Evolutionary conservation across 2,113 vertebrate genomes (phyloP).

Genomic region (Nasalis larvatus): DNA sequence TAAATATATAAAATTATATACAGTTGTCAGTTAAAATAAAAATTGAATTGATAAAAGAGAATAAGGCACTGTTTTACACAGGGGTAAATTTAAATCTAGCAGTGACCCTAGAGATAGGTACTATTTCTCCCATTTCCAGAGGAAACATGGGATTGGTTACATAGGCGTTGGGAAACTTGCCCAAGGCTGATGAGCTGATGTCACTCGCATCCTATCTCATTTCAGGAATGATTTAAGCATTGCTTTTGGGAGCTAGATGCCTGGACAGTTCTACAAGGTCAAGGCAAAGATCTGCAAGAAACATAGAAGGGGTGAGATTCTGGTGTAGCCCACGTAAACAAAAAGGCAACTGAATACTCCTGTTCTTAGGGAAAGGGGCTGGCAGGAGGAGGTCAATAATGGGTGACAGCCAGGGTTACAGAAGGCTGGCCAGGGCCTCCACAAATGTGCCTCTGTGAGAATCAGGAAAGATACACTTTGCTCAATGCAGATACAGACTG

Average conservation of each 20-base stretch:
- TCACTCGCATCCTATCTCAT: not conserved
- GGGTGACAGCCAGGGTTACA: not conserved
- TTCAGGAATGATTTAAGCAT: not conserved
- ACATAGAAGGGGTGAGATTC: not conserved
- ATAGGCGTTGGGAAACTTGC: not conserved
- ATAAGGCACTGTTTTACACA: not conserved
- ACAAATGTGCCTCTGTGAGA: not conserved
- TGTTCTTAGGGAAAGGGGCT: not conserved
- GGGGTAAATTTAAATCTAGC: not conserved
- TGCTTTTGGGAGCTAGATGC: no score
- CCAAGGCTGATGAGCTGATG: not conserved
- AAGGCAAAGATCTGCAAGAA: not conserved
- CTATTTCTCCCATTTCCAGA: not conserved
- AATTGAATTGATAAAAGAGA: not conserved
- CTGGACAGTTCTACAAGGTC: no score
- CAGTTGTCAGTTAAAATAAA: not conserved
- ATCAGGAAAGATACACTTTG: no score
- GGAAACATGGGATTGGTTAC: not conserved
- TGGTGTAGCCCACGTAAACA: no score
- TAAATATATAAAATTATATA: not conserved
- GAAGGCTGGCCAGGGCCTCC: no score
- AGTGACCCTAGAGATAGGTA: not conserved
- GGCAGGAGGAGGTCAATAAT: accelerated
- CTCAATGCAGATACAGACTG: no score
- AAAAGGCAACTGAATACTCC: not conserved